phyloP scores from a whole-genome alignment of 1,140 invertebrate genomes.

The Arion vulgaris region DNA sequence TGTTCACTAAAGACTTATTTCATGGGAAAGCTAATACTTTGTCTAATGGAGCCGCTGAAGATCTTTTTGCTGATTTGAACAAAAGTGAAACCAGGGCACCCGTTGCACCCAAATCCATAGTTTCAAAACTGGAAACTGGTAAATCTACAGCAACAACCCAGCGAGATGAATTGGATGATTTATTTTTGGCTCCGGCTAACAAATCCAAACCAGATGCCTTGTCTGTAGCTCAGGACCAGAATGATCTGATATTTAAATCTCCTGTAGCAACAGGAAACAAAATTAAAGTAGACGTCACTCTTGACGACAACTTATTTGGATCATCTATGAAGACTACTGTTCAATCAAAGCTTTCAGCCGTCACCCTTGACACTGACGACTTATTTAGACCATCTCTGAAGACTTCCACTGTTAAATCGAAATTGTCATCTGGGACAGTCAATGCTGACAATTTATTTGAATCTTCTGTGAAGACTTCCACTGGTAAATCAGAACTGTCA shows the following conservation, averaged over 20 bases:
- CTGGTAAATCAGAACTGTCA: too few species aligned
- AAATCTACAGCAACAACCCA: neutral
- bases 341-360: too few species aligned
- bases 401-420: too few species aligned
- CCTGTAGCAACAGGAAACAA: neutral
- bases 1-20: constrained; percentile 38
- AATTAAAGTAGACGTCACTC: neutral
- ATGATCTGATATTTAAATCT: constrained; percentile 21
- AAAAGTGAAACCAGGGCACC: neutral
- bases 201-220: neutral
- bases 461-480: too few species aligned
- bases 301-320: too few species aligned
- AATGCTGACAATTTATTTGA: too few species aligned
- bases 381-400: too few species aligned
- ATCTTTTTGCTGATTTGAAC: neutral
- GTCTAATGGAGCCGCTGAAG: neutral
- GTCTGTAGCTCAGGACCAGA: neutral
- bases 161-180: neutral
- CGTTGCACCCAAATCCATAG: neutral
- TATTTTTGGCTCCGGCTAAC: neutral
- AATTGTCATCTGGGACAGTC: too few species aligned
- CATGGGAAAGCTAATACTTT: neutral
- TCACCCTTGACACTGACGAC: too few species aligned
- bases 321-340: too few species aligned
- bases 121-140: too few species aligned